Evolutionary conservation across 1,140 invertebrate species (phyloP).

Genomic region (Papilio glaucus): DNA sequence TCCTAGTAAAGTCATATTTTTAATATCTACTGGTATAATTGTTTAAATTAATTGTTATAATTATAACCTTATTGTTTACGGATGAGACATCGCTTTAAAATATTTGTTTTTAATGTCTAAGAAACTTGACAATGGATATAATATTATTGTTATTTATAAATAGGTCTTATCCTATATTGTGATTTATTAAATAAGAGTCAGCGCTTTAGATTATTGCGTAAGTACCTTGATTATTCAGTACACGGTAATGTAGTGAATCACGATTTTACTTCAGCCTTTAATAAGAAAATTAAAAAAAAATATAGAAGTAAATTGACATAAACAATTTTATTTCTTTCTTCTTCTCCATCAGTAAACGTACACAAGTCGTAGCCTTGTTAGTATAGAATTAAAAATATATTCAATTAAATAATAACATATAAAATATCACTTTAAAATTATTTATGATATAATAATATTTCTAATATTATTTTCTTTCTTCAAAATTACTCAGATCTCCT

Average conservation of each 20-base stretch:
- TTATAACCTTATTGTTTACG: too few species aligned
- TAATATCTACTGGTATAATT: too few species aligned
- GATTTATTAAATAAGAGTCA: neutral
- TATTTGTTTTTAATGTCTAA: conserved; percentile 1
- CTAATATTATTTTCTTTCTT: neutral
- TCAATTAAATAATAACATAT: neutral
- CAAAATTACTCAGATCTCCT: conserved; percentile 12
- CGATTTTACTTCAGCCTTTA: too few species aligned
- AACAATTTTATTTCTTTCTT: too few species aligned
- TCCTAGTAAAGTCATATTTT: too few species aligned
- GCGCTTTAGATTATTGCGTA: neutral
- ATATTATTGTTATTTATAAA: neutral
- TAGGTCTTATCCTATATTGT: neutral
- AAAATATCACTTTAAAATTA: neutral
- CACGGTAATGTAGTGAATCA: neutral
- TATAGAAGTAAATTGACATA: too few species aligned
- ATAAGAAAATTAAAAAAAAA: too few species aligned
- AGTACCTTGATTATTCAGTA: neutral
- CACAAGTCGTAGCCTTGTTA: neutral
- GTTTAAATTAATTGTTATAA: too few species aligned
- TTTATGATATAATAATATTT: neutral
- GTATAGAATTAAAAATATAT: neutral
- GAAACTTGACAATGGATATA: neutral
- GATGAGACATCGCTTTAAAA: neutral
- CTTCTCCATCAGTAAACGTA: too few species aligned